Evolutionary conservation across 2,113 vertebrate species (phyloP).

Genomic region (Zosterops japonicus): DNA sequence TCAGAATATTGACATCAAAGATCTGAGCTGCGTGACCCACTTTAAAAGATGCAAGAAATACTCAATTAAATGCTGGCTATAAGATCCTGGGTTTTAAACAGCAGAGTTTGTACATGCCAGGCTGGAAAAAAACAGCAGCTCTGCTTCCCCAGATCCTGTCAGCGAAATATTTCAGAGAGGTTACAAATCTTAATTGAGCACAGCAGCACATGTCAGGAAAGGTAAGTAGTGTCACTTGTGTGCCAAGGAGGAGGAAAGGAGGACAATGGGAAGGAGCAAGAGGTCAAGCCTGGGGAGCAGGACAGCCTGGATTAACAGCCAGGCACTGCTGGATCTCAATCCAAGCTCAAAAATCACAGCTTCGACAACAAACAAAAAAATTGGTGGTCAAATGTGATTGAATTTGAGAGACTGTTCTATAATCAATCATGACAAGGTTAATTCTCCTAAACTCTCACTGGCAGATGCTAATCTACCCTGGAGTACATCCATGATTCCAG

Average conservation of each 20-base stretch:
- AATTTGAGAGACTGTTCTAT: background rate
- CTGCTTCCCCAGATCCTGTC: background rate
- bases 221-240: constrained; percentile 8
- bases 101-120: background rate
- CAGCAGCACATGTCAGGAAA: background rate
- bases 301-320: constrained; percentile 24
- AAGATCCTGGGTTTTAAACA: background rate
- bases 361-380: constrained; percentile 9
- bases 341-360: background rate
- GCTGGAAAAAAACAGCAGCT: background rate
- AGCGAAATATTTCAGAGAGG: background rate
- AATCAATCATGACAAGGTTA: constrained; percentile 21
- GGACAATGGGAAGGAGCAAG: constrained; percentile 13
- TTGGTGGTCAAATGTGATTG: background rate
- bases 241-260: background rate
- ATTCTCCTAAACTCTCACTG: constrained; percentile 16
- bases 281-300: constrained; percentile 16
- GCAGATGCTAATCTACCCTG: constrained; percentile 17
- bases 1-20: background rate
- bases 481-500: background rate
- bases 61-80: background rate
- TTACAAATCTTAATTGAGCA: background rate
- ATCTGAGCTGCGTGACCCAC: background rate
- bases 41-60: background rate
- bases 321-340: background rate